Evolutionary conservation across 2,888 invertebrate species (phyloP), one percentile per base, ranked within the genome.

Genomic region (Oxystoma pomonae): DNA sequence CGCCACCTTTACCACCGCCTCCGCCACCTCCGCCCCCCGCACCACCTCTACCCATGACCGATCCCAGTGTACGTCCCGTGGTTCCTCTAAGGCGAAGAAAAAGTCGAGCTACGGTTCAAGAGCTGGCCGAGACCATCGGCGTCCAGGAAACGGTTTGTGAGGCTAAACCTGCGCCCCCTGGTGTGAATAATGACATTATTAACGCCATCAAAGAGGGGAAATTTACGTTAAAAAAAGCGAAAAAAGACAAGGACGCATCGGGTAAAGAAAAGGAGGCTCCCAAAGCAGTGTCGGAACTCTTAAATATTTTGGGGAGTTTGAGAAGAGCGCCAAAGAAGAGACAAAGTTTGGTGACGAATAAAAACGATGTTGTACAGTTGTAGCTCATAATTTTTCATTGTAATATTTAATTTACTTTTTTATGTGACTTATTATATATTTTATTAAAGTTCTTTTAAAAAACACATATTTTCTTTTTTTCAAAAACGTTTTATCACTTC

Each of bases 151-250:
- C 60, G 22, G 18, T 62, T 2, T 52, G 62, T 1, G 66, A 68
- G 1, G 66, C 68, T 57, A 72, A 72, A 57, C 61, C 63, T 18
- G 58, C 68, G 12, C 81, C 83, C 7, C 83, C 83, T n/a, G 89
- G 87, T 0, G 90, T 90, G 69, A 78, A 77, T 61, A 89, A 90
- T 74, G 89, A 90, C 17, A 88, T 90, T 68, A 90, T 90, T 16
- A 90, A 89, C 76, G 89, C 90, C 74, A 90, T 90, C 58, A 90
- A 90, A 77, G 88, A 89, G 17, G 90, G 90, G 49, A 85, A 87
- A 71, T 90, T 90, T 78, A 89, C 88, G 0, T 79, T 90, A 20
- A 87, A 88, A 58, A 87, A 86, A 77, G 77, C 84, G 35, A 88
- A 88, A 58, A 87, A 85, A 77, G 78, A 88, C 57, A 87, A 85